A percentile compares a stretch with the other conserved stretches of the same genome.
Evolutionary conservation across 2,888 invertebrate genomes (phyloP).

Genomic region (Argyresthia goedartella): DNA sequence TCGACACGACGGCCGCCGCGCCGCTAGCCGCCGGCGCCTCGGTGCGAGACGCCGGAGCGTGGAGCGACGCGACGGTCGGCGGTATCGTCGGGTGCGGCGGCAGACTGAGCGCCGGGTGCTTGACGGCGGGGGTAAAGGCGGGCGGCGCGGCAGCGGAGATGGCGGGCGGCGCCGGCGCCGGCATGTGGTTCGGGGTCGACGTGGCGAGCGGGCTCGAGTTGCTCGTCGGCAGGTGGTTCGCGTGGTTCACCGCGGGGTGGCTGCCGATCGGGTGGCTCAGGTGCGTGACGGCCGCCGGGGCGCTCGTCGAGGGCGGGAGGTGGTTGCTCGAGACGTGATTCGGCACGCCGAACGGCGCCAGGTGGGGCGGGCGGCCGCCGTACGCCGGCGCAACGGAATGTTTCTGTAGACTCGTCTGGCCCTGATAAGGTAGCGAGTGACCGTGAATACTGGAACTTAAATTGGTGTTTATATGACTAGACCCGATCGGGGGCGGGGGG

Average conservation of each 20-base stretch:
- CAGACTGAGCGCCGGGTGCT: conserved; percentile 46
- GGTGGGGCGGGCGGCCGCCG: conserved; percentile 50
- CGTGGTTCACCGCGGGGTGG: conserved; percentile 51
- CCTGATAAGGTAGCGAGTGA: conserved; percentile 55
- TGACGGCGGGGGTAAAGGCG: conserved; percentile 11
- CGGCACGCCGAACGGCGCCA: conserved; percentile 50
- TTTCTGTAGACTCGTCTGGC: conserved; percentile 60
- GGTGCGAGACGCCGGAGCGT: too few relatives aligned
- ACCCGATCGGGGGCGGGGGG: conserved; percentile 54
- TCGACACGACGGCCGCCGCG: conserved; percentile 1
- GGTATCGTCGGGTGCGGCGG: background rate
- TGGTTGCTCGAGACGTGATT: conserved; percentile 67
- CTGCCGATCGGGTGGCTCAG: conserved; percentile 42
- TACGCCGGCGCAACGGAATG: conserved; percentile 58
- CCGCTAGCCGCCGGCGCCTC: conserved; percentile 29
- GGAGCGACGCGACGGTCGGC: too few relatives aligned
- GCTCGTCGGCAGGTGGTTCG: conserved; percentile 38
- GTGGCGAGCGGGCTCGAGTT: conserved; percentile 33
- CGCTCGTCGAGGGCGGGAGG: conserved; percentile 58
- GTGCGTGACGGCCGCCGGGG: conserved; percentile 46
- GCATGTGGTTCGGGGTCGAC: conserved; percentile 40
- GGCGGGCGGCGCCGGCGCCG: conserved; percentile 9
- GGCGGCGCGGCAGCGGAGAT: background rate
- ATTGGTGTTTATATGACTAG: conserved; percentile 66
- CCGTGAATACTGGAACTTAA: conserved; percentile 56